A percentile compares a stretch with the other conserved stretches of the same genome.
Conservation (phyloP, 1,140 invertebrate species). For the Platorchestia sp. region DNA sequence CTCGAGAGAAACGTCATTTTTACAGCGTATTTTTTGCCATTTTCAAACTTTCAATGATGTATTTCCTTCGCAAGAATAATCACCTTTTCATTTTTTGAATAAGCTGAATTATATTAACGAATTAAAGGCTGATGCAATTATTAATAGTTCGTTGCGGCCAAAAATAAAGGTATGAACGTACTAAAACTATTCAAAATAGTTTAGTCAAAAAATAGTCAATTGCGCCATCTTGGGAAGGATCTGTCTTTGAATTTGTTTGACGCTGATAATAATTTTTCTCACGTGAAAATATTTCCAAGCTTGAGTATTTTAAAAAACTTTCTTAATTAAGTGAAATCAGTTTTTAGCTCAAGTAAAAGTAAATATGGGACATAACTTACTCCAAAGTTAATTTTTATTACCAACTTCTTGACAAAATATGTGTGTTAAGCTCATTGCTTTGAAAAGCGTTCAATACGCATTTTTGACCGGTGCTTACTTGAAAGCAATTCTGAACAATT, state of each 20-base stretch:
- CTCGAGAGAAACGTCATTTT: neutral
- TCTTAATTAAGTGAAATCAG: neutral
- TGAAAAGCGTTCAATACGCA: neutral
- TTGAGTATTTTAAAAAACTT: neutral
- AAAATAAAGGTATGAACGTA: neutral
- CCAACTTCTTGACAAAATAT: neutral
- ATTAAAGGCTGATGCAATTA: too few relatives aligned
- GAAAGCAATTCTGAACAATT: neutral
- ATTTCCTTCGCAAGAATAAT: neutral
- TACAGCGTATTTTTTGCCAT: neutral
- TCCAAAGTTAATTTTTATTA: neutral
- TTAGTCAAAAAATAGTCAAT: neutral
- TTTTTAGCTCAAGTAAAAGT: neutral
- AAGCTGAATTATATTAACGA: neutral
- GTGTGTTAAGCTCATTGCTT: neutral
- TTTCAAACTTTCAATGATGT: neutral
- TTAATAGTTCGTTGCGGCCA: neutral
- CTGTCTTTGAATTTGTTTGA: too few relatives aligned
- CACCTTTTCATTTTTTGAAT: neutral
- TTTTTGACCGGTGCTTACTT: neutral
- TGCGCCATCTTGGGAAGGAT: too few relatives aligned
- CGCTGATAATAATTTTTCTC: too few relatives aligned
- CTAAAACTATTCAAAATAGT: neutral
- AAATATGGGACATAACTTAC: neutral
- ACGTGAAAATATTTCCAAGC: neutral